Conservation (phyloP, 92 coral and sea anemone genomes). For the Phymanthus crucifer region DNA sequence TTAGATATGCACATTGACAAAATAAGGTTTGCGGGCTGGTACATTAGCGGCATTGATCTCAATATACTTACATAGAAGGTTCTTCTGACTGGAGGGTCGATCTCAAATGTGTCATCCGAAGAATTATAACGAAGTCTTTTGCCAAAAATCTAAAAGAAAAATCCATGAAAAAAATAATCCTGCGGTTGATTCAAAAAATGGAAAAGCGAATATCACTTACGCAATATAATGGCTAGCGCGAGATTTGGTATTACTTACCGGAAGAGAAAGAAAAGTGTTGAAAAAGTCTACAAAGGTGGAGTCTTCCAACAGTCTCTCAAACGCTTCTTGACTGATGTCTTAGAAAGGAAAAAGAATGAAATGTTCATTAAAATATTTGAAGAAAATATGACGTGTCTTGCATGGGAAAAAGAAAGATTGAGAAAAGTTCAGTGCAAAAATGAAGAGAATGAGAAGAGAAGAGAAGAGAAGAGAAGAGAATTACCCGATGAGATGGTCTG, state of each 20-base stretch:
- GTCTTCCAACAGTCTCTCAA: conserved; percentile 58
- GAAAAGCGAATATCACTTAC: too few relatives aligned
- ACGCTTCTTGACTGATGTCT: conserved; percentile 37
- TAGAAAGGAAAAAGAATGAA: neutral
- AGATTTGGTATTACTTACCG: conserved; percentile 63
- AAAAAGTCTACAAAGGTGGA: conserved; percentile 81
- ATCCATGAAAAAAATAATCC: too few relatives aligned
- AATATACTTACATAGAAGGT: conserved; percentile 78
- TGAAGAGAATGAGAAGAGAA: neutral
- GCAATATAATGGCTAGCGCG: too few relatives aligned
- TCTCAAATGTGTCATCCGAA: conserved; percentile 48
- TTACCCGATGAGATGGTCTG: neutral
- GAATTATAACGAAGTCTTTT: conserved; percentile 53
- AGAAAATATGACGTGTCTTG: neutral
- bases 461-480: neutral
- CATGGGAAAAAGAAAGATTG: neutral
- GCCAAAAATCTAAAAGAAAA: conserved; percentile 65
- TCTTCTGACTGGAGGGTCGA: conserved; percentile 69
- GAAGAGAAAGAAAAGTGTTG: conserved; percentile 90
- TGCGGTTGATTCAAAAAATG: neutral
- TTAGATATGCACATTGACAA: too few relatives aligned
- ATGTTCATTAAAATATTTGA: neutral
- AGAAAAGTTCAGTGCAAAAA: neutral
- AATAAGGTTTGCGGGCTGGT: too few relatives aligned
- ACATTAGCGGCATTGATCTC: too few relatives aligned